These are phyloP conservation scores for Lochmaea crataegi DNA, from an alignment of 2,888 invertebrate genomes.

Conservation along the genomic window DNA sequence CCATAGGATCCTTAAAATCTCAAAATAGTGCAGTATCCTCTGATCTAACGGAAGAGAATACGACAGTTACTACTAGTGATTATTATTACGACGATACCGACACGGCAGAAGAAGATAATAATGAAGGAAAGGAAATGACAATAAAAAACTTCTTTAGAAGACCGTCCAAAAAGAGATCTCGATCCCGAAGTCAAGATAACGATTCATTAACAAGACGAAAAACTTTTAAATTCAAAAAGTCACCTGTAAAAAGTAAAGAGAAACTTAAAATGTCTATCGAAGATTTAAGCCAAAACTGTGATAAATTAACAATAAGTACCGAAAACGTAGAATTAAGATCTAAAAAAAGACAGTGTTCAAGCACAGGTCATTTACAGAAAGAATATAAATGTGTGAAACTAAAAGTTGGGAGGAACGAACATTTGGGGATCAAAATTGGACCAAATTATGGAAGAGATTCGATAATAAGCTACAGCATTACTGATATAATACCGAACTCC, in stretches of 20 bases:
- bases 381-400: constrained; percentile 59
- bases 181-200: constrained; percentile 45
- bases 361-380: constrained; percentile 47
- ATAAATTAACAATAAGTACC: constrained; percentile 50
- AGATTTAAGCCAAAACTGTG: constrained; percentile 53
- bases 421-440: constrained; percentile 55
- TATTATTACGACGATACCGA: constrained; percentile 54
- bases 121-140: constrained; percentile 35
- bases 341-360: constrained; percentile 27
- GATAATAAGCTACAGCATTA: constrained; percentile 64
- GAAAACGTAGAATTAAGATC: constrained; percentile 21
- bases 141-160: constrained; percentile 40
- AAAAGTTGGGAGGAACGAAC: constrained; percentile 49
- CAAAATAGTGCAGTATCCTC: constrained; percentile 45
- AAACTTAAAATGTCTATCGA: constrained; percentile 47
- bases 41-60: constrained; percentile 39
- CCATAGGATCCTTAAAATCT: constrained; percentile 63
- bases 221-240: constrained; percentile 45
- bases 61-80: constrained; percentile 33
- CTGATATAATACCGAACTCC: constrained; percentile 66
- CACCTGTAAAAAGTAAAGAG: constrained; percentile 44
- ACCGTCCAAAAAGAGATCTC: constrained; percentile 49
- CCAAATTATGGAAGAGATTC: constrained; percentile 48
- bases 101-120: constrained; percentile 56
- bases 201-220: constrained; percentile 41